Evolutionary conservation across 2,113 vertebrate genomes (phyloP).

Genomic region (Indicator maculatus): DNA sequence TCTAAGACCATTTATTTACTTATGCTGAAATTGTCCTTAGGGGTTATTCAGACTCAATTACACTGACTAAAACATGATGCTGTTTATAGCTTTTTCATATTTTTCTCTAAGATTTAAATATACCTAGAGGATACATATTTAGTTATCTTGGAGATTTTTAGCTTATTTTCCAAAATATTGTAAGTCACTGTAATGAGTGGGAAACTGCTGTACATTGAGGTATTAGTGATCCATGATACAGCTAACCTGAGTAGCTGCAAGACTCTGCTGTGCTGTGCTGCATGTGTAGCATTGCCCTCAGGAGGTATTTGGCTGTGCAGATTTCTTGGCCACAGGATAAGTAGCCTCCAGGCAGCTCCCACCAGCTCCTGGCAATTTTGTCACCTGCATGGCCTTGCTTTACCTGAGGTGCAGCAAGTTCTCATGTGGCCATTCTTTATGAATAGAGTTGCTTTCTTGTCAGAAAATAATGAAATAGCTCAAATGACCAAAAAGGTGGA

Average conservation of each 20-base stretch:
- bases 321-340: neutral
- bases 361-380: fast-evolving
- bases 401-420: neutral
- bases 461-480: neutral
- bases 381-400: neutral
- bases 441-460: neutral
- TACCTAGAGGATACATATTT: neutral
- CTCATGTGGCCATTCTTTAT: neutral
- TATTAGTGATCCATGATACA: neutral
- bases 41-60: neutral
- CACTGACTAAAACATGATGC: neutral
- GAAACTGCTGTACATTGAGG: neutral
- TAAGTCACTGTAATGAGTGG: neutral
- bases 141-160: neutral
- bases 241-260: neutral
- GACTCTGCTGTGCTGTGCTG: neutral
- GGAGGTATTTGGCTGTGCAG: neutral
- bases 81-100: neutral
- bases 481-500: neutral
- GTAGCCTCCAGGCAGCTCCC: neutral
- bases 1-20: neutral
- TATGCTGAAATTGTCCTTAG: neutral
- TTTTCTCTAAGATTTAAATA: neutral
- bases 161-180: neutral
- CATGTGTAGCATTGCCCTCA: fast-evolving